phyloP scores from a whole-genome alignment of 2,113 vertebrate species.

The Nerophis ophidion region DNA sequence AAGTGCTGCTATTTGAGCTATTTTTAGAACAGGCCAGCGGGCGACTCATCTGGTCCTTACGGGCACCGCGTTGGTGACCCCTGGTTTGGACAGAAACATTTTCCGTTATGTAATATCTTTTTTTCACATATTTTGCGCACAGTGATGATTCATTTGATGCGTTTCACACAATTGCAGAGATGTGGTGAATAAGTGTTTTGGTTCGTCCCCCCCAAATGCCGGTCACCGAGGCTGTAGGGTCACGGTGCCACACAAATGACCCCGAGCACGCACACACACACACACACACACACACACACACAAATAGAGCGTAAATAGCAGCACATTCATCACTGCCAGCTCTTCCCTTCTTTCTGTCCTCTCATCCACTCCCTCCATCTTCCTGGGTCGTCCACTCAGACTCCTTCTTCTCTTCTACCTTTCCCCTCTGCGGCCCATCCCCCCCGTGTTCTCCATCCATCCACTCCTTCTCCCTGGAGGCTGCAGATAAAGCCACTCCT shows the following conservation, averaged over 20 bases:
- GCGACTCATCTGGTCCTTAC: no score
- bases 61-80: no score
- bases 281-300: conserved; percentile 10
- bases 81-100: background rate
- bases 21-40: no score
- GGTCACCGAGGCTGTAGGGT: conserved; percentile 35
- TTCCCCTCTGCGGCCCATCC: conserved; percentile 29
- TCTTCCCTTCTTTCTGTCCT: conserved; percentile 35
- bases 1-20: no score
- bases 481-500: conserved; percentile 46
- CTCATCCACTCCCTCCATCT: conserved; percentile 24
- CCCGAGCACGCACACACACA: conserved; percentile 11
- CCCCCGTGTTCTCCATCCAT: conserved; percentile 26
- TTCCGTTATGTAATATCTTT: background rate
- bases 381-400: conserved; percentile 9
- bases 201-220: conserved; percentile 16
- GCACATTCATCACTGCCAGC: conserved; percentile 56
- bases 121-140: background rate
- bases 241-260: conserved; percentile 51
- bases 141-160: background rate
- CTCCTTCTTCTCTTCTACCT: conserved; percentile 22
- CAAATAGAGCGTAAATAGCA: conserved; percentile 50
- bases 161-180: conserved; percentile 1
- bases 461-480: conserved; percentile 26
- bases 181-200: conserved; percentile 24